phyloP scores from a whole-genome alignment of 1,140 invertebrate species.

The Drosophila arawakana region DNA sequence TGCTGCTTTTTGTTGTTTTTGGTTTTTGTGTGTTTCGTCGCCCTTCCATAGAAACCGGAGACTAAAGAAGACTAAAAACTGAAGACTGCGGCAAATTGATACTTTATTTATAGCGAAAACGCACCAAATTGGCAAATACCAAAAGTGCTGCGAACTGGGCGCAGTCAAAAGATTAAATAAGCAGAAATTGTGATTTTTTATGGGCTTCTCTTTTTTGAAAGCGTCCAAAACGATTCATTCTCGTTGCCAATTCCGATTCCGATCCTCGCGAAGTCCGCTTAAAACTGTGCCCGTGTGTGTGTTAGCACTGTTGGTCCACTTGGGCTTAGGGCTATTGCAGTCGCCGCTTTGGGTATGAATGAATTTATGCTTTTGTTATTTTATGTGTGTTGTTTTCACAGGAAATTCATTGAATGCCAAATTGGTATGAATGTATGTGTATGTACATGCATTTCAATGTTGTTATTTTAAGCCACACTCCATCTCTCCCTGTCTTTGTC shows the following conservation, averaged over 20 bases:
- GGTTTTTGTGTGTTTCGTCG: not conserved
- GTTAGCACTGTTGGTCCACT: conserved; percentile 41
- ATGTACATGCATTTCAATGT: conserved; percentile 16
- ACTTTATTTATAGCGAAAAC: conserved; percentile 68
- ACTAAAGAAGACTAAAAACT: conserved; percentile 11
- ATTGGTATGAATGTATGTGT: conserved; percentile 10
- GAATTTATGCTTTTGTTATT: conserved; percentile 72
- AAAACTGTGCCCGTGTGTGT: not conserved
- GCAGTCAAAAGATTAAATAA: conserved; percentile 53
- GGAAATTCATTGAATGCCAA: conserved; percentile 59
- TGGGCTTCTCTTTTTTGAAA: conserved; percentile 7
- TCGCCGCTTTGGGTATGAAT: conserved; percentile 51
- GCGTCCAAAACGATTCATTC: conserved; percentile 19
- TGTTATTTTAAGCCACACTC: conserved; percentile 7
- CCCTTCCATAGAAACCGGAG: conserved; percentile 66
- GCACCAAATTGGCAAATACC: conserved; percentile 55
- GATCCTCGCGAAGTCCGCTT: conserved; percentile 11
- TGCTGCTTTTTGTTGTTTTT: not conserved
- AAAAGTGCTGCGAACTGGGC: conserved; percentile 34
- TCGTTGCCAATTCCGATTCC: not conserved
- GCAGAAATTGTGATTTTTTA: conserved; percentile 19
- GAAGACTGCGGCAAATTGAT: conserved; percentile 46
- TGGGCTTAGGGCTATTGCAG: conserved; percentile 20
- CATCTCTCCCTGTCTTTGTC: too few species aligned
- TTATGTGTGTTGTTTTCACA: conserved; percentile 54